phyloP scores from a whole-genome alignment of 2,797 vertebrate genomes.

The Rhinophrynus dorsalis region DNA sequence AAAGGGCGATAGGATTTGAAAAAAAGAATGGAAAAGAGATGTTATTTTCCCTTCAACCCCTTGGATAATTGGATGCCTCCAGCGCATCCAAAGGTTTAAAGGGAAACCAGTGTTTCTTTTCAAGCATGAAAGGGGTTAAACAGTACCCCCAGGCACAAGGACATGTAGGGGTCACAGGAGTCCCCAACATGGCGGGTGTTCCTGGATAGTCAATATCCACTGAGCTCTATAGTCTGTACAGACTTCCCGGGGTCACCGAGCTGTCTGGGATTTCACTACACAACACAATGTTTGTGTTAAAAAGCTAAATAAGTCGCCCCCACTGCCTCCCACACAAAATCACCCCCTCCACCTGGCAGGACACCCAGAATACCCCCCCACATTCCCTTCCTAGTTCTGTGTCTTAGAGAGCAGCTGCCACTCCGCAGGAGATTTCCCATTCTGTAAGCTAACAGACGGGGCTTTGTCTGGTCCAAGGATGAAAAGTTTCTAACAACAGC shows the following conservation, averaged over 20 bases:
- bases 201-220: too few relatives aligned
- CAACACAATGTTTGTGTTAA: slow-evolving; percentile 18
- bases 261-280: neutral
- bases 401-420: slow-evolving; percentile 25
- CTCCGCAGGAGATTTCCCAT: slow-evolving; percentile 9
- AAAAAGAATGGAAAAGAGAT: too few relatives aligned
- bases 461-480: slow-evolving; percentile 7
- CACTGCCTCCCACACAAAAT: neutral
- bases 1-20: too few relatives aligned
- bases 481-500: neutral
- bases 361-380: slow-evolving; percentile 71
- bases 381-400: neutral
- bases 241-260: neutral
- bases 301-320: slow-evolving; percentile 19
- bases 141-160: too few relatives aligned
- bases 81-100: too few relatives aligned
- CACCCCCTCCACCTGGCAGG: slow-evolving; percentile 59
- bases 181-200: too few relatives aligned
- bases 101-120: too few relatives aligned
- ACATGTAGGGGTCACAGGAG: neutral
- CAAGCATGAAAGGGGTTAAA: too few relatives aligned
- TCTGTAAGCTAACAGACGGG: slow-evolving; percentile 18
- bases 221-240: too few relatives aligned
- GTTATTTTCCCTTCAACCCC: too few relatives aligned
- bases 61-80: too few relatives aligned